A percentile compares a stretch with the other conserved stretches of the same genome.
phyloP scores from a whole-genome alignment of 2,113 vertebrate genomes.

The Nothocercus nigrocapillus region DNA sequence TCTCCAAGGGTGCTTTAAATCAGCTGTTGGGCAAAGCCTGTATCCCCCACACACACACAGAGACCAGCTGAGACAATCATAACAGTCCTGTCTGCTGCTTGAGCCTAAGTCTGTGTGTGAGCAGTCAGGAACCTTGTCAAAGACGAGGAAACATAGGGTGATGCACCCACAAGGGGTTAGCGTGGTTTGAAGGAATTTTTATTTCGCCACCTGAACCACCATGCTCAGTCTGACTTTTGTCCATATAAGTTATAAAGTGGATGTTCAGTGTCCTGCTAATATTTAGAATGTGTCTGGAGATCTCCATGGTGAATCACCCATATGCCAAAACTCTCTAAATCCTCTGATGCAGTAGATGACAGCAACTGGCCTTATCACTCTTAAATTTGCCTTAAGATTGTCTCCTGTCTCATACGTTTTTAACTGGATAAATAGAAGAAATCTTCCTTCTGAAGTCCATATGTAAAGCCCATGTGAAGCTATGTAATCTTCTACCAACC shows the following conservation, averaged over 20 bases:
- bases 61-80: too few species aligned
- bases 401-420: background rate
- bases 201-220: background rate
- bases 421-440: background rate
- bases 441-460: background rate
- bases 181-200: background rate
- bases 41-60: too few species aligned
- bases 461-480: too few species aligned
- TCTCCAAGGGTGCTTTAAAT: too few species aligned
- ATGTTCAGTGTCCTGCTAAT: background rate
- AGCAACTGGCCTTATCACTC: background rate
- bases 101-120: fast-evolving
- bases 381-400: background rate
- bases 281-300: background rate
- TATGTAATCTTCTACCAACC: background rate
- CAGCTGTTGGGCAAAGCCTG: too few species aligned
- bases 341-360: background rate
- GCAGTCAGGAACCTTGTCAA: background rate
- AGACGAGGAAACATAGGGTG: background rate
- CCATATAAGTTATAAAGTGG: background rate
- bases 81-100: too few species aligned
- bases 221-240: background rate
- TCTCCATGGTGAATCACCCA: fast-evolving
- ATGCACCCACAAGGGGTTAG: background rate
- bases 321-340: background rate